Conservation (phyloP, 2,797 vertebrate species). For the Gymnothorax reevesii region DNA sequence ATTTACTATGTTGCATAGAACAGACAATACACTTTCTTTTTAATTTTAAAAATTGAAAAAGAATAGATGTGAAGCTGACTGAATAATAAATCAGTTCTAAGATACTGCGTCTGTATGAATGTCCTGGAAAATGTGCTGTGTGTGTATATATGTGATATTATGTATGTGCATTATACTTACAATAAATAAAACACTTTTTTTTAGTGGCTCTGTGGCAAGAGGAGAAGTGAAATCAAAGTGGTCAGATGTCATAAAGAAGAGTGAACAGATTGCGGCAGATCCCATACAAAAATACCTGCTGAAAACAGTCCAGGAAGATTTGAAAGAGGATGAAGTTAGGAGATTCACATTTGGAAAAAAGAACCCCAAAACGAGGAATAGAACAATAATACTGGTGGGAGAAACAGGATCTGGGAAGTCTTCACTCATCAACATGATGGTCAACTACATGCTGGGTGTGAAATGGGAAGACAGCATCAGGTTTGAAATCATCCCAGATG, state of each 20-base stretch:
- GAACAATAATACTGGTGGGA: constrained; percentile 26
- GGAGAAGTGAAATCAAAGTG: not conserved
- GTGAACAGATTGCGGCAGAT: not conserved
- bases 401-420: constrained; percentile 35
- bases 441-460: constrained; percentile 37
- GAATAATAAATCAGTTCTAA: too few species aligned
- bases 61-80: too few species aligned
- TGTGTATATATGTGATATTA: too few species aligned
- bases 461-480: constrained; percentile 24
- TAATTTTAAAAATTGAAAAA: too few species aligned
- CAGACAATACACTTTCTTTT: too few species aligned
- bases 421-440: constrained; percentile 39
- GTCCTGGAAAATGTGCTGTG: too few species aligned
- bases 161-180: too few species aligned
- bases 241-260: not conserved
- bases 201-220: not conserved
- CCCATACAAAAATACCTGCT: not conserved
- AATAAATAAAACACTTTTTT: not conserved
- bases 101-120: too few species aligned
- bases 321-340: not conserved
- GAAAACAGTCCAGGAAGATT: not conserved
- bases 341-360: constrained; percentile 35
- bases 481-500: constrained; percentile 37
- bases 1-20: too few species aligned
- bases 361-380: constrained; percentile 17